These are phyloP conservation scores for Gymnocheta viridis DNA, from an alignment of 2,888 invertebrate genomes.

Conservation along the genomic window DNA sequence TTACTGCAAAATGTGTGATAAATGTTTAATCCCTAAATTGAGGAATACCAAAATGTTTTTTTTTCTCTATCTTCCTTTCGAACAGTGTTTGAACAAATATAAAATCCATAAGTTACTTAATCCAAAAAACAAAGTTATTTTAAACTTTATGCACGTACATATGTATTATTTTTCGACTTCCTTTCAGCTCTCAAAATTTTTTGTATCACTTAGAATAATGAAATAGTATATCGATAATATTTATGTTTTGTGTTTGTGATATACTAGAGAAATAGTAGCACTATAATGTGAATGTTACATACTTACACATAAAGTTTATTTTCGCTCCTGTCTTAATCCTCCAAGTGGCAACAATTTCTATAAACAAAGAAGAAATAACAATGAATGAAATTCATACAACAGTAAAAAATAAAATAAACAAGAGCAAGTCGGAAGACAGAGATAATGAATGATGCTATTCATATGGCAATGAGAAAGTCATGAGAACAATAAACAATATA, in stretches of 20 bases:
- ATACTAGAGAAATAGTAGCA: not conserved
- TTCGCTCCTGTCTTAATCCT: conserved; percentile 32
- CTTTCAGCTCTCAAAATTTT: not conserved
- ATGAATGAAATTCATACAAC: conserved; percentile 8
- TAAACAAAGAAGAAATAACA: conserved; percentile 32
- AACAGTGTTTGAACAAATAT: not conserved
- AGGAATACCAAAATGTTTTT: not conserved
- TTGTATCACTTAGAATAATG: not conserved
- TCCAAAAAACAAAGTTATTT: not conserved
- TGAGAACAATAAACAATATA: not conserved
- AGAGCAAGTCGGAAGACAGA: not conserved
- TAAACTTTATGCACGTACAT: not conserved
- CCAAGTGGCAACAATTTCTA: conserved; percentile 40
- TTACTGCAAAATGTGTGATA: not conserved
- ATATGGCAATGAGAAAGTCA: not conserved
- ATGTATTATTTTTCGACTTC: not conserved
- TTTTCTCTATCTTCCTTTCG: not conserved
- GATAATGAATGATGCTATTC: conserved; percentile 10
- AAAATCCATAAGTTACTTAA: not conserved
- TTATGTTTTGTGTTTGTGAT: not conserved
- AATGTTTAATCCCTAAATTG: not conserved
- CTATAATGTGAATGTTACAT: not conserved
- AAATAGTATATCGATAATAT: not conserved
- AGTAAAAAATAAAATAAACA: not conserved
- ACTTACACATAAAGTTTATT: conserved; percentile 30